A percentile compares a stretch with the other conserved stretches of the same genome.
Evolutionary conservation across 2,888 invertebrate genomes (phyloP).

Genomic region (Acleris laterana): DNA sequence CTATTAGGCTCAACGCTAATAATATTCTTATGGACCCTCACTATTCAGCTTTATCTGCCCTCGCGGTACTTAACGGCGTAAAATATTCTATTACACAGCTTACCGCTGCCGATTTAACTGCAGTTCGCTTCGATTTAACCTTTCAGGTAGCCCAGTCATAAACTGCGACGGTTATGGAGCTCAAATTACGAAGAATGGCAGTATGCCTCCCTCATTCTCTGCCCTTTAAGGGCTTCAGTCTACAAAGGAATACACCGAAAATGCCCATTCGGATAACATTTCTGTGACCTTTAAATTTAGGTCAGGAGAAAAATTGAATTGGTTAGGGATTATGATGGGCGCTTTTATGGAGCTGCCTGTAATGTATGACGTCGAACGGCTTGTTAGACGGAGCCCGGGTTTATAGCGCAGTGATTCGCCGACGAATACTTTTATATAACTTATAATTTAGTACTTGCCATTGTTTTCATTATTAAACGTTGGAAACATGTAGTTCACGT

Average conservation of each 20-base stretch:
- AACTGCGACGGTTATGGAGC: conserved; percentile 76
- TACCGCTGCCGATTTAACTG: conserved; percentile 67
- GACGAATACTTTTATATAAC: neutral
- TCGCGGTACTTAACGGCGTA: conserved; percentile 28
- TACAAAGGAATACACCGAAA: conserved; percentile 75
- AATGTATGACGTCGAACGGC: conserved; percentile 37
- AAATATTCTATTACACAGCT: conserved; percentile 35
- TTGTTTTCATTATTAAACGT: neutral
- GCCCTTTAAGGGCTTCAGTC: conserved; percentile 74
- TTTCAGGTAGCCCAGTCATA: conserved; percentile 77
- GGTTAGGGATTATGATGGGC: conserved; percentile 36
- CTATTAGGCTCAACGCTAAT: conserved; percentile 22
- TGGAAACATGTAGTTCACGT: neutral
- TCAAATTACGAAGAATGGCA: conserved; percentile 77
- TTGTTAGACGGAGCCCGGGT: conserved; percentile 32
- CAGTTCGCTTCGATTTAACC: conserved; percentile 74
- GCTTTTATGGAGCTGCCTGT: conserved; percentile 31
- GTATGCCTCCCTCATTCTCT: conserved; percentile 72
- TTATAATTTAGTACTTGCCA: neutral
- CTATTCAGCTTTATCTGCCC: conserved; percentile 25
- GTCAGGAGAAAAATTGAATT: conserved; percentile 62
- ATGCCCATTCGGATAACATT: conserved; percentile 76
- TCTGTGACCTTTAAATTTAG: conserved; percentile 72
- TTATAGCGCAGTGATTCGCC: conserved; percentile 23
- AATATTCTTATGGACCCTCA: conserved; percentile 29